These are phyloP conservation scores for Lamellibrachia columna DNA, from an alignment of 2,888 invertebrate genomes.

Conservation along the genomic window DNA sequence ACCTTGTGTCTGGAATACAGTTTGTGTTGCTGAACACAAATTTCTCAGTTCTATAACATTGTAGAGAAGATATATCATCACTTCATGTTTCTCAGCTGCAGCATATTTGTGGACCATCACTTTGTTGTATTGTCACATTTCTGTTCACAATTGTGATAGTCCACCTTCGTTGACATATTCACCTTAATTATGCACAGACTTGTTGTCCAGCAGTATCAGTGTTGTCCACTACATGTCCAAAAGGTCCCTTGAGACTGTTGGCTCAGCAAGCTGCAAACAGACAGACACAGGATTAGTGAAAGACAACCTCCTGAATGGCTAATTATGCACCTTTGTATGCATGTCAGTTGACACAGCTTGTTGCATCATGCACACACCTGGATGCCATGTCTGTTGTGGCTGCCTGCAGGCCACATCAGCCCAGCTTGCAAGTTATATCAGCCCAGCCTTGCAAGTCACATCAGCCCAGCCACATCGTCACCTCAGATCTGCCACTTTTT, in stretches of 20 bases:
- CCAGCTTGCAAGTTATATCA: neutral
- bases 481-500: no score
- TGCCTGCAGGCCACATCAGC: neutral
- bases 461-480: no score
- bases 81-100: neutral
- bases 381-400: neutral
- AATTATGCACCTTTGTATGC: neutral
- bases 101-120: neutral
- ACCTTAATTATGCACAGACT: neutral
- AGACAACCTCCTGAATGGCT: neutral
- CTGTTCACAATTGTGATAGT: neutral
- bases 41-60: neutral
- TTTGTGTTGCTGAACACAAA: neutral
- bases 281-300: neutral
- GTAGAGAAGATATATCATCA: neutral
- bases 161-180: neutral
- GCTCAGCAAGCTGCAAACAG: neutral
- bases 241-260: neutral
- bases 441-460: no score
- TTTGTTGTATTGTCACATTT: neutral
- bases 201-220: neutral
- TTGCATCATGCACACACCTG: neutral
- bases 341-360: neutral
- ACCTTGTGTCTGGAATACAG: neutral
- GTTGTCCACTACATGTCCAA: neutral